A percentile compares a stretch with the other conserved stretches of the same genome.
Evolutionary conservation across 2,797 vertebrate species (phyloP).

Genomic region (Linurgus olivaceus): DNA sequence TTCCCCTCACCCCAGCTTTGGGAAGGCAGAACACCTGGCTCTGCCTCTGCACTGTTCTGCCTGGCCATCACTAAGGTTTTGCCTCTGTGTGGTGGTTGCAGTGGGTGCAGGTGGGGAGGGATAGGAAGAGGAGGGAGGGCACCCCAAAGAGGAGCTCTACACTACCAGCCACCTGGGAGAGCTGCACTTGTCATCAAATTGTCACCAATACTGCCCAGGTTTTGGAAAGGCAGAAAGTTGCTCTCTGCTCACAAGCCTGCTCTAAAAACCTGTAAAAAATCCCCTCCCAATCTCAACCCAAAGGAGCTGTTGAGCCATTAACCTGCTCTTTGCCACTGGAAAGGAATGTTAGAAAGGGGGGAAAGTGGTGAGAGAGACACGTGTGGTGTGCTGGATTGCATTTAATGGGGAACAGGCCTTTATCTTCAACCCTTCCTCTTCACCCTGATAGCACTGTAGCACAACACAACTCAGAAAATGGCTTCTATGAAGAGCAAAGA

Average conservation of each 20-base stretch:
- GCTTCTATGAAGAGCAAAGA: neutral
- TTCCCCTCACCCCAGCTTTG: neutral
- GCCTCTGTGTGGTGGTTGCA: neutral
- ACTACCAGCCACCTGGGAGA: rapidly evolving
- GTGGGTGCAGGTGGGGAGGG: neutral
- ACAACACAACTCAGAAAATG: neutral
- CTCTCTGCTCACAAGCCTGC: neutral
- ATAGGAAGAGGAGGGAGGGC: neutral
- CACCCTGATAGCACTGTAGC: rapidly evolving
- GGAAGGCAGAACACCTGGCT: neutral
- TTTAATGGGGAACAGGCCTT: neutral
- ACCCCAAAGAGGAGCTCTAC: rapidly evolving
- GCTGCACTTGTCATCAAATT: too few relatives aligned
- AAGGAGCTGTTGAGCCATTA: neutral
- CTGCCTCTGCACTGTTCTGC: neutral
- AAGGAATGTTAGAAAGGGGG: neutral
- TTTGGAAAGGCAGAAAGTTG: neutral
- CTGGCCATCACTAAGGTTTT: neutral
- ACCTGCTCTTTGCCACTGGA: neutral
- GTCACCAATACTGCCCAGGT: neutral
- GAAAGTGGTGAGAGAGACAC: neutral
- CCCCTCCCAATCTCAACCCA: neutral
- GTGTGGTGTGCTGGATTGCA: neutral
- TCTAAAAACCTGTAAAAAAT: neutral
- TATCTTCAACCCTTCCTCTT: neutral